These are phyloP conservation scores for Erynnis tages DNA, from an alignment of 2,888 invertebrate species.

Conservation along the genomic window DNA sequence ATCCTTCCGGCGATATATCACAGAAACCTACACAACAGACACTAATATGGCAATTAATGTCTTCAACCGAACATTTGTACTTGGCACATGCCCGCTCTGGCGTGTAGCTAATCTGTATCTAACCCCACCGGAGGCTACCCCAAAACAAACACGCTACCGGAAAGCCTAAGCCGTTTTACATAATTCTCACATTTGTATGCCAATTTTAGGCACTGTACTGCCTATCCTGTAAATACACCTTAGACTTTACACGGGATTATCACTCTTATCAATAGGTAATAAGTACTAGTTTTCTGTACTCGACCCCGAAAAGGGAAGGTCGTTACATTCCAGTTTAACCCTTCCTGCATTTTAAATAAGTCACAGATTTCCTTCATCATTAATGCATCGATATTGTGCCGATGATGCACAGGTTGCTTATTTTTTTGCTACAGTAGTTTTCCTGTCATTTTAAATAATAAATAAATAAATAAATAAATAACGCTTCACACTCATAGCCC, in stretches of 20 bases:
- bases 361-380: slow-evolving; percentile 12
- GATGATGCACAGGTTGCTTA: neutral
- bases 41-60: slow-evolving; percentile 1
- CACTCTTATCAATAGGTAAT: neutral
- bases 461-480: too few relatives aligned
- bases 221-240: slow-evolving; percentile 27
- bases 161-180: slow-evolving; percentile 48
- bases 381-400: slow-evolving; percentile 14
- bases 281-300: slow-evolving; percentile 23
- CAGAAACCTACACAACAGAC: neutral
- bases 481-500: too few relatives aligned
- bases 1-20: too few relatives aligned
- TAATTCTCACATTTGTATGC: slow-evolving; percentile 63
- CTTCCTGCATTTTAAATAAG: slow-evolving; percentile 21
- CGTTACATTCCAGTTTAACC: slow-evolving; percentile 18
- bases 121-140: slow-evolving; percentile 36
- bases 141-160: slow-evolving; percentile 48
- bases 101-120: slow-evolving; percentile 29
- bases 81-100: slow-evolving; percentile 28
- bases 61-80: slow-evolving; percentile 22
- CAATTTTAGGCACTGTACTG: slow-evolving; percentile 41
- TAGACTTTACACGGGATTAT: neutral
- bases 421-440: neutral
- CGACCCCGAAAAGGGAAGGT: neutral
- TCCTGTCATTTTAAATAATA: neutral